Percentiles rank a stretch among this genome's conserved stretches.
phyloP scores from a whole-genome alignment of 2,888 invertebrate species.

The Coelinius sp. region DNA sequence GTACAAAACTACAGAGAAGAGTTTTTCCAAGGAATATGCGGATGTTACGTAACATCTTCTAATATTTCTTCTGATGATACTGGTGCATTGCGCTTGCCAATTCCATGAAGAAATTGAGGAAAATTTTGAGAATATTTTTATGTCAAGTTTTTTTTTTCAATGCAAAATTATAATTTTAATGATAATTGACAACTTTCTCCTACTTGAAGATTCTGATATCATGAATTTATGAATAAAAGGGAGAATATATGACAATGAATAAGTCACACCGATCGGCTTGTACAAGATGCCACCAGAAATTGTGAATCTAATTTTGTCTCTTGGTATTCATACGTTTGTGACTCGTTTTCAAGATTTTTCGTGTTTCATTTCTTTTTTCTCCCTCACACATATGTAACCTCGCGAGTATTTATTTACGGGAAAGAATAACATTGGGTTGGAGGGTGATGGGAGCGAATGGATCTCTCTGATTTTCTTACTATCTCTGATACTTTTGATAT shows the following conservation, averaged over 20 bases:
- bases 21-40: neutral
- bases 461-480: neutral
- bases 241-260: constrained; percentile 9
- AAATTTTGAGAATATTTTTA: neutral
- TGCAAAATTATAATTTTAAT: too few species aligned
- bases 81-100: neutral
- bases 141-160: too few species aligned
- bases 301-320: constrained; percentile 27
- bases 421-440: neutral
- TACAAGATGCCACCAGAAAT: constrained; percentile 11
- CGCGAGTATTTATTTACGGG: constrained; percentile 13
- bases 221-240: constrained; percentile 14
- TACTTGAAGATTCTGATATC: neutral
- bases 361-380: neutral
- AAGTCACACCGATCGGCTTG: constrained; percentile 4
- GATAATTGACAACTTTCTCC: too few species aligned
- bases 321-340: neutral
- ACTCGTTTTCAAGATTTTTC: neutral
- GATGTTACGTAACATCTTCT: constrained; percentile 3
- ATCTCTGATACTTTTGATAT: neutral
- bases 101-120: neutral
- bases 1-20: neutral
- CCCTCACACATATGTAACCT: neutral
- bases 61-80: neutral
- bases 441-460: neutral